Evolutionary conservation across 2,888 invertebrate species (phyloP).

Genomic region (Drosophila antonietae): DNA sequence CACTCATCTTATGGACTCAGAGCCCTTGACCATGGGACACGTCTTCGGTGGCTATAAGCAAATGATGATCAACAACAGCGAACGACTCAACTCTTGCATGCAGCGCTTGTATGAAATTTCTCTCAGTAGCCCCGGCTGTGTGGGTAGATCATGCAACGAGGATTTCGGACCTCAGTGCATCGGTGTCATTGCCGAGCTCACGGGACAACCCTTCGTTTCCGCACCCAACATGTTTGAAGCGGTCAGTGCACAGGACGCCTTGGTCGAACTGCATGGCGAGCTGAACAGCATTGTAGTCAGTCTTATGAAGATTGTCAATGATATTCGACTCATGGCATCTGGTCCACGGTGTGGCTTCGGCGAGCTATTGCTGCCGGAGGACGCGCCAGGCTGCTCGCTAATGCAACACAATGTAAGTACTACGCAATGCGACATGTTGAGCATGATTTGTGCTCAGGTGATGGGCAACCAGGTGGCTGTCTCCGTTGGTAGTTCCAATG

Average conservation of each 20-base stretch:
- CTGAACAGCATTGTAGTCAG: conserved; percentile 95
- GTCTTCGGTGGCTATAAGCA: conserved; percentile 97
- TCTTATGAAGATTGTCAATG: conserved; percentile 98
- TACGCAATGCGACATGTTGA: conserved; percentile 98
- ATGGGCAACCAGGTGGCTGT: conserved; percentile 99
- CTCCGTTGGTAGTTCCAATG: conserved; percentile 95
- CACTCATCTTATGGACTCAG: conserved; percentile 94
- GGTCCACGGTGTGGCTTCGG: conserved; percentile 98
- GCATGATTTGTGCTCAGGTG: conserved; percentile 97
- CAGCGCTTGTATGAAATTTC: conserved; percentile 95
- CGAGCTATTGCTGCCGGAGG: conserved; percentile 96
- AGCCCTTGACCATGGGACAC: conserved; percentile 97
- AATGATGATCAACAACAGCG: conserved; percentile 92
- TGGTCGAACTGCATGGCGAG: conserved; percentile 97
- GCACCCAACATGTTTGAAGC: conserved; percentile 99
- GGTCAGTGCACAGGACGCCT: conserved; percentile 95
- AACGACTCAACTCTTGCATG: conserved; percentile 91
- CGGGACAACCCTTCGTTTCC: conserved; percentile 94
- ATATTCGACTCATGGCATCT: conserved; percentile 94
- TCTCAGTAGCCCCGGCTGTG: conserved; percentile 97
- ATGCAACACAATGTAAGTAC: conserved; percentile 99
- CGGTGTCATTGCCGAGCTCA: conserved; percentile 90
- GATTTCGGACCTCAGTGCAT: conserved; percentile 97
- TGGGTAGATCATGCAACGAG: conserved; percentile 94
- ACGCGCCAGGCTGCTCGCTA: conserved; percentile 98